These are phyloP conservation scores for Acanthurus leucopareius DNA, from an alignment of 2,797 vertebrate genomes.

Conservation along the genomic window DNA sequence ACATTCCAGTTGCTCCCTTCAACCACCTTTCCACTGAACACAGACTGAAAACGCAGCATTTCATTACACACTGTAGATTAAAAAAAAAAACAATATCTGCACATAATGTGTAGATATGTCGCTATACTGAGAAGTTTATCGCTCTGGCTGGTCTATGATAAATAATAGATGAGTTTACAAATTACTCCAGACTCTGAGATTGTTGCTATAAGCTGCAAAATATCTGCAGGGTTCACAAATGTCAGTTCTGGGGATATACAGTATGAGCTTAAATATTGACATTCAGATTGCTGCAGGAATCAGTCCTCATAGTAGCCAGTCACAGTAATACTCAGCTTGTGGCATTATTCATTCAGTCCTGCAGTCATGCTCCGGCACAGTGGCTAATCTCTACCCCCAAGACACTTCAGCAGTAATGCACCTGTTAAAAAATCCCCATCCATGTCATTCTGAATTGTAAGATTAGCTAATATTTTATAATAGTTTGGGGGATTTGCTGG, in stretches of 20 bases:
- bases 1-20: conserved; percentile 37
- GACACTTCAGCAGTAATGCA: conserved; percentile 75
- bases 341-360: conserved; percentile 73
- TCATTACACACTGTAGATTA: conserved; percentile 1
- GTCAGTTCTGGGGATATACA: conserved; percentile 55
- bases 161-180: conserved; percentile 69
- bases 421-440: conserved; percentile 72
- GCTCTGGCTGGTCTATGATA: conserved; percentile 35
- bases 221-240: conserved; percentile 58
- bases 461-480: conserved; percentile 75
- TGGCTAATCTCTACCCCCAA: conserved; percentile 74
- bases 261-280: conserved; percentile 65
- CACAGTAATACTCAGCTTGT: conserved; percentile 53
- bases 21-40: conserved; percentile 7
- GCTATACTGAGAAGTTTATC: conserved; percentile 28
- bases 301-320: conserved; percentile 44
- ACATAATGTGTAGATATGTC: conserved; percentile 30
- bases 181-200: conserved; percentile 54
- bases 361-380: conserved; percentile 56
- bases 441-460: conserved; percentile 69
- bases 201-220: conserved; percentile 61
- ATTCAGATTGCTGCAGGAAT: conserved; percentile 65
- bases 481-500: conserved; percentile 66
- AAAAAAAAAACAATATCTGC: conserved; percentile 29
- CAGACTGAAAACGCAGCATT: conserved; percentile 16